Percentiles rank a stretch among this genome's conserved stretches.
Evolutionary conservation across 2,113 vertebrate genomes (phyloP).

Genomic region (Cephalopterus ornatus): DNA sequence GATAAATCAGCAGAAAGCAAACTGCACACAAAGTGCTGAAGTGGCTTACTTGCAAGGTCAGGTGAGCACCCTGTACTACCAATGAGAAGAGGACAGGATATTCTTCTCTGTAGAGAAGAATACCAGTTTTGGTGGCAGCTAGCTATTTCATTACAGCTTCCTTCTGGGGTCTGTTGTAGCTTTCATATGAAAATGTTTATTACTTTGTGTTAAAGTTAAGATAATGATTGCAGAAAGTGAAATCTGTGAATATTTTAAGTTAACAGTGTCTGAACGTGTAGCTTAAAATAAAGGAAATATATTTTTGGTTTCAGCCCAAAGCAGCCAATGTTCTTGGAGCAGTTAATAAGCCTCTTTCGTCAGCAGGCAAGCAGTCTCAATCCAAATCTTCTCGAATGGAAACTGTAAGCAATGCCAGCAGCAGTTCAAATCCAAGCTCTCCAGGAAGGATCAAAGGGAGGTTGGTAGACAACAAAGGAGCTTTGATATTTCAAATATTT

Average conservation of each 20-base stretch:
- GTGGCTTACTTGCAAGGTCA: not conserved
- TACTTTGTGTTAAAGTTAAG: not conserved
- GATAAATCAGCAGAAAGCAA: not conserved
- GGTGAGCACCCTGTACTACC: not conserved
- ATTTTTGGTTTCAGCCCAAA: constrained; percentile 87
- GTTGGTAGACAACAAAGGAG: constrained; percentile 68
- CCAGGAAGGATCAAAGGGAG: constrained; percentile 95
- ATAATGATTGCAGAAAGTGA: not conserved
- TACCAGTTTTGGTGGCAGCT: not conserved
- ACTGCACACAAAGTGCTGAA: not conserved
- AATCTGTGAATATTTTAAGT: constrained; percentile 11
- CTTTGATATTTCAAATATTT: constrained; percentile 52
- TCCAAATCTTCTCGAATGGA: constrained; percentile 97
- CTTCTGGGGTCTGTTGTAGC: not conserved
- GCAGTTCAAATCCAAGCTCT: constrained; percentile 94
- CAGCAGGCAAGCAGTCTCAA: constrained; percentile 94
- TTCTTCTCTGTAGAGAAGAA: not conserved
- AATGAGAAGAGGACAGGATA: not conserved
- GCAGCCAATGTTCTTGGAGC: constrained; percentile 95
- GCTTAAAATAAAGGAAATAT: constrained; percentile 51
- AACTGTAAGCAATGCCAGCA: constrained; percentile 95
- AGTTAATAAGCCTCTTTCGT: constrained; percentile 95
- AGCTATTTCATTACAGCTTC: not conserved
- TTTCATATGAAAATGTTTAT: not conserved
- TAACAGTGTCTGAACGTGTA: constrained; percentile 13